Conservation (phyloP, 2,888 invertebrate species). For the Pachymerium ferrugineum region DNA sequence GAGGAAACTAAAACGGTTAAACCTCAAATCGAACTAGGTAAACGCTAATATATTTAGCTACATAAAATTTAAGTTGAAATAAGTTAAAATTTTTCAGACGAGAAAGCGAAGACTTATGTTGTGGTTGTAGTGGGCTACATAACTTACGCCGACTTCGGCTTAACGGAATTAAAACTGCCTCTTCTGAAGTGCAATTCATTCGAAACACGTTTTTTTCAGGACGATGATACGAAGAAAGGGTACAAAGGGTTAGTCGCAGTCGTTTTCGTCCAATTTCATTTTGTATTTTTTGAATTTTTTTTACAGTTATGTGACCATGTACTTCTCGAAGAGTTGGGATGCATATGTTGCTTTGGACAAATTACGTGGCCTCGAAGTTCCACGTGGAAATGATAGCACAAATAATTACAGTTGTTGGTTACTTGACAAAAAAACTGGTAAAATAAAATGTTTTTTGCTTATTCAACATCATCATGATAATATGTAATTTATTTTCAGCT, state of each 20-base stretch:
- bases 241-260: neutral
- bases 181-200: slow-evolving; percentile 30
- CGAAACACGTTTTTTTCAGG: slow-evolving; percentile 29
- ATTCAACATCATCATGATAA: neutral
- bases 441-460: neutral
- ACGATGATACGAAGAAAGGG: slow-evolving; percentile 33
- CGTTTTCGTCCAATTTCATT: neutral
- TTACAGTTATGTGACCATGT: slow-evolving; percentile 29
- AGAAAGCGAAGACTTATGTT: slow-evolving; percentile 31
- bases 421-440: slow-evolving; percentile 30
- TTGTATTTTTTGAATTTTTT: neutral
- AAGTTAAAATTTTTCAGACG: slow-evolving; percentile 16
- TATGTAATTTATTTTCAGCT: neutral
- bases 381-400: slow-evolving; percentile 16
- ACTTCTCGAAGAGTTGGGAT: slow-evolving; percentile 32
- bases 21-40: slow-evolving; percentile 30
- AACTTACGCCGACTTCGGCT: slow-evolving; percentile 31
- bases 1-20: neutral
- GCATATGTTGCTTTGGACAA: slow-evolving; percentile 33
- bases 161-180: slow-evolving; percentile 33
- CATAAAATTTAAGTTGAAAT: neutral
- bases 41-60: neutral
- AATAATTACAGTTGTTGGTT: slow-evolving; percentile 31
- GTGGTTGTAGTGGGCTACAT: slow-evolving; percentile 28
- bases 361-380: slow-evolving; percentile 29